Base-by-base conservation (phyloP, 1,140 invertebrate genomes). In the Episyrphus balteatus region DNA sequence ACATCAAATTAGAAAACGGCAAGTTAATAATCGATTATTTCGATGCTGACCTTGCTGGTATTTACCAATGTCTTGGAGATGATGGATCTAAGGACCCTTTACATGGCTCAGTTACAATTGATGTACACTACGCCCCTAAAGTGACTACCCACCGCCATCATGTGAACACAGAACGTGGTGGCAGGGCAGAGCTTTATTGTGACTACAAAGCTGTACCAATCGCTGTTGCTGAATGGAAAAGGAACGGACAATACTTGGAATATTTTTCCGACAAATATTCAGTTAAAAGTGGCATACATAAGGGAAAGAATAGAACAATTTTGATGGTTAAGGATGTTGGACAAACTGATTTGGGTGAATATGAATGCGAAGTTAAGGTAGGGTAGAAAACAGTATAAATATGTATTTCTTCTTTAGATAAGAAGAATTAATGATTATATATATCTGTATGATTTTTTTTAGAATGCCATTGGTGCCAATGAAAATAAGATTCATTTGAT, bases 21-120 rank as follows among this genome's bases (percentile, higher is more conserved):
- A 18, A 45, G 9, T 38, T 54, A 10, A 43, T 21, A 2, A 47
- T 67, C 26, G 60, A 62, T 3, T 53, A 58, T 17, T 49, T 61
- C 2, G 61, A 64, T 21, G 61, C 61, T 34, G 42, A 51, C 17
- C 51, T 65, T 17, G 55, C 49, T 9, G 61, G 63, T 2, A 54
- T 57, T 0, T 67, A 66, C 41, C 60, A 62, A 49, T 67, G 64
- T 32, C 42, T 67, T 13, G 64, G 54, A 13, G 64, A 67, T 33
- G 61, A 65, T 43, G 56, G 57, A 40, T 55, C 54, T 21, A 34
- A 34, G 3, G 52, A 59, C 50, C 60, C 60, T 0, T 52, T 55
- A 10, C 58, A 64, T 31, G 64, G 56, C 39, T 59, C 56, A 45
- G 50, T 67, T 31, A 53, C 48, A 33, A 48, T 67, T 17, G 54